Evolutionary conservation across 2,888 invertebrate genomes (phyloP), one percentile per base, ranked within the genome.

Genomic region (Drosophila stalkeri): DNA sequence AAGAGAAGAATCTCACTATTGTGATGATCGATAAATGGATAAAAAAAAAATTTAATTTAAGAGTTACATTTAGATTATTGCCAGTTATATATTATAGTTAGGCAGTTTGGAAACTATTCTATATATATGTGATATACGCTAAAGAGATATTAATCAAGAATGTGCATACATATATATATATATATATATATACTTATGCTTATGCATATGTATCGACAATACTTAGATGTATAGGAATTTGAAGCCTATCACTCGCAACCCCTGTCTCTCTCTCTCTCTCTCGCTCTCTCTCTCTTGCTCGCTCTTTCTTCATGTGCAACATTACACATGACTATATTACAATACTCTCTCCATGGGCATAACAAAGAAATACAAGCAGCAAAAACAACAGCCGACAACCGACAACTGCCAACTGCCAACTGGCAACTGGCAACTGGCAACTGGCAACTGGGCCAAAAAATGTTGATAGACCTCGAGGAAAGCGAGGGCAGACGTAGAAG

Each of bases 391-490:
- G 23, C 52, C 20, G 52, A 20, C 51, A 18, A 51, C 47, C 8
- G 47, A 3, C 47, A 47, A 27, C n/a, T n/a, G n/a, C n/a, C n/a
- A n/a, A n/a, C n/a, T n/a, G n/a, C n/a, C n/a, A n/a, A n/a, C n/a
- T n/a, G n/a, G n/a, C n/a, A n/a, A n/a, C 47, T n/a, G 47, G 3
- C 47, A 47, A 27, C 49, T 23, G 47, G 27, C 27, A 23, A 43
- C 35, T 31, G 33, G 37, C 52, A 60, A 49, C 41, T 37, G 51
- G 51, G 46, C 61, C 57, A 63, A 75, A 63, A 69, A 69, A 61
- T 73, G 63, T 77, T 73, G 74, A 77, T 69, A 69, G 73, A 69
- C 74, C 77, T 64, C 55, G 56, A 46, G 69, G 35, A 44, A 59
- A 23, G 54, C 35, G 52, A 43, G 52, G 55, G 33, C 75, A 66